These are phyloP conservation scores for Typhlichthys subterraneus DNA, from an alignment of 2,797 vertebrate species.

Conservation along the genomic window DNA sequence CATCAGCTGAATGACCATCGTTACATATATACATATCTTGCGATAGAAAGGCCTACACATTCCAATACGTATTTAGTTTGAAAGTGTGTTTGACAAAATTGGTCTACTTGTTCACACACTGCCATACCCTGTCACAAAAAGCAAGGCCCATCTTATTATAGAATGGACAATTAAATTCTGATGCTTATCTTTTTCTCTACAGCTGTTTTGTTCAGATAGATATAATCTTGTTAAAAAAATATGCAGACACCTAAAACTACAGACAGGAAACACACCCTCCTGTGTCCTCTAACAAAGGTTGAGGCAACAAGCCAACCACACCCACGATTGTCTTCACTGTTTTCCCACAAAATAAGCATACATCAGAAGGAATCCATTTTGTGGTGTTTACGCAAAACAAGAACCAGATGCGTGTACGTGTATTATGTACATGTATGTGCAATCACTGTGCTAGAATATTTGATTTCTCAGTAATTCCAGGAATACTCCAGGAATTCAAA, in stretches of 20 bases:
- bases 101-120: background rate
- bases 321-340: conserved; percentile 4
- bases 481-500: too few relatives aligned
- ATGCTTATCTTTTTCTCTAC: background rate
- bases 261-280: background rate
- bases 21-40: too few relatives aligned
- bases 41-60: too few relatives aligned
- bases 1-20: too few relatives aligned
- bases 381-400: conserved; percentile 5
- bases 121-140: background rate
- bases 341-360: background rate
- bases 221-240: background rate
- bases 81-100: too few relatives aligned
- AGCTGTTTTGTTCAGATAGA: background rate
- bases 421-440: too few relatives aligned
- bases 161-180: background rate
- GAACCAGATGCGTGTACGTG: too few relatives aligned
- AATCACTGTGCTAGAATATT: too few relatives aligned
- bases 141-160: background rate
- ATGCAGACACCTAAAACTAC: background rate
- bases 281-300: conserved; percentile 1
- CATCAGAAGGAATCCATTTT: conserved; percentile 21
- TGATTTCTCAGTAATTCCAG: too few relatives aligned
- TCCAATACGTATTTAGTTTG: too few relatives aligned
- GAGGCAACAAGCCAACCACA: background rate